phyloP scores from a whole-genome alignment of 1,140 invertebrate species.

The Cecropterus lyciades region DNA sequence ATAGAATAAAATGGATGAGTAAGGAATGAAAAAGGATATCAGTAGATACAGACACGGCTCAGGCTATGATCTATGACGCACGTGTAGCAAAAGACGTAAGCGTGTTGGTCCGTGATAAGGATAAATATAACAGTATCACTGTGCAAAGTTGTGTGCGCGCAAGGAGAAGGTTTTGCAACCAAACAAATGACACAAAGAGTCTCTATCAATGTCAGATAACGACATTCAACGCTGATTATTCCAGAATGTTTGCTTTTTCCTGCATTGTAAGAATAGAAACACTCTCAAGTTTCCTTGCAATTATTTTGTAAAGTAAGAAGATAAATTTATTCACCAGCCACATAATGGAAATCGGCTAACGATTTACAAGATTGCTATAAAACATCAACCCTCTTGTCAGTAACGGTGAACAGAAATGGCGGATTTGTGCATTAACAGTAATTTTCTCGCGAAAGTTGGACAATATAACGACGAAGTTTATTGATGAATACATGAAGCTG shows the following conservation, averaged over 20 bases:
- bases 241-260: slow-evolving; percentile 33
- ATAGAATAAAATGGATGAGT: not conserved
- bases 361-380: slow-evolving; percentile 30
- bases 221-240: slow-evolving; percentile 35
- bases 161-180: slow-evolving; percentile 35
- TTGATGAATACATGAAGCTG: slow-evolving; percentile 33
- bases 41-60: not conserved
- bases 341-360: slow-evolving; percentile 23
- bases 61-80: slow-evolving; percentile 7
- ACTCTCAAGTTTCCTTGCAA: too few relatives aligned
- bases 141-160: slow-evolving; percentile 28
- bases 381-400: not conserved
- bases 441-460: slow-evolving; percentile 42
- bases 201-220: slow-evolving; percentile 52
- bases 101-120: slow-evolving; percentile 39
- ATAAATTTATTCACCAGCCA: too few relatives aligned
- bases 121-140: slow-evolving; percentile 41
- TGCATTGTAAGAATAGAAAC: slow-evolving; percentile 26
- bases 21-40: not conserved
- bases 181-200: slow-evolving; percentile 34
- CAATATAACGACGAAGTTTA: slow-evolving; percentile 34
- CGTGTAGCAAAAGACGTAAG: slow-evolving; percentile 27
- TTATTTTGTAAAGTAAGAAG: too few relatives aligned
- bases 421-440: slow-evolving; percentile 14
- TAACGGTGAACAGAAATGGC: slow-evolving; percentile 1